Evolutionary conservation across 2,888 invertebrate genomes (phyloP), one percentile per base, ranked within the genome.

Genomic region (Tanypteryx hageni): DNA sequence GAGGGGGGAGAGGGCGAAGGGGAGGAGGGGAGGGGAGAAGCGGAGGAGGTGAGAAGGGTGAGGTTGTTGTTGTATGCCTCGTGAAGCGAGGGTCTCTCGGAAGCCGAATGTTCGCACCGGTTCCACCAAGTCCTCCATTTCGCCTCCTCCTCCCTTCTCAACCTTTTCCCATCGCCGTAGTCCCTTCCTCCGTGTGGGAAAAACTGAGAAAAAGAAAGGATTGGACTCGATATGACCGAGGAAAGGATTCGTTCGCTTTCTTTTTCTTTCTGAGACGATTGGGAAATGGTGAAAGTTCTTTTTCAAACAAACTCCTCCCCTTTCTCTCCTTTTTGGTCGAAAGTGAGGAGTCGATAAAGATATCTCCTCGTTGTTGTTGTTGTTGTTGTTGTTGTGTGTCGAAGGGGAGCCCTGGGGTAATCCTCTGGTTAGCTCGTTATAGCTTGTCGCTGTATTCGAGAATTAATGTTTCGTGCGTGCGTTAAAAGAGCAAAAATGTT

Each of bases 41-140:
- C 14, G 0, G 76, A 56, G 16, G 44, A 8, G 18, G n/a, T 0
- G 68, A 44, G 44, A 68, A 18, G 68, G 68, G 68, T 18, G 16
- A 64, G 64, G 5, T 68, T 18, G 84, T 56, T 84, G 84, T 84
- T 76, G 76, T 76, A n/a, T n/a, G n/a, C n/a, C n/a, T n/a, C n/a
- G 22, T 10, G n/a, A n/a, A n/a, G 76, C n/a, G 14, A 56, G 84
- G 56, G 84, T 84, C 44, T 44, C 56, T 14, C 7, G 44, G 83
- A 44, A 14, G 64, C n/a, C 64, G 0, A 13, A 7, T 18, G 61
- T 61, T 61, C 64, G 64, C 64, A 64, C 64, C 64, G 64, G 64
- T 64, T 18, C 64, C 68, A n/a, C n/a, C 68, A 18, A 18, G 10
- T 68, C 68, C 68, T 68, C 68, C 68, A 68, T 68, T 64, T 61